Evolutionary conservation across 2,797 vertebrate genomes (phyloP).

Genomic region (Darevskia nairensis): DNA sequence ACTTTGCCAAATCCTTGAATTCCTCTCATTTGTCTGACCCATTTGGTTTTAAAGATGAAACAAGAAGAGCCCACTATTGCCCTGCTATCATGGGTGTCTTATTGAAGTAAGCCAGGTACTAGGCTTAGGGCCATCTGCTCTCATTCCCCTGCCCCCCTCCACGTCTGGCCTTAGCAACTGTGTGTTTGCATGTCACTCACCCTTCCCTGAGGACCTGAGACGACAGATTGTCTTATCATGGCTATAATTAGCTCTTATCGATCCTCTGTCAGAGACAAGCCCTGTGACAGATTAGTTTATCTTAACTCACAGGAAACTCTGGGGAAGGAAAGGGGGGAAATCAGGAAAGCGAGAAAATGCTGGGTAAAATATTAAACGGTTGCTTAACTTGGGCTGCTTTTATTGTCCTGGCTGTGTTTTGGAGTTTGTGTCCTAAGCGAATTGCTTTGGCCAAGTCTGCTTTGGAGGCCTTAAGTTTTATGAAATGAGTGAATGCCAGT

Average conservation of each 20-base stretch:
- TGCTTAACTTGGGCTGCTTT: background rate
- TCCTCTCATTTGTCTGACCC: conserved; percentile 4
- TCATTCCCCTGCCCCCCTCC: background rate
- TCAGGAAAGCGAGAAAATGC: background rate
- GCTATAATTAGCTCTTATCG: conserved; percentile 33
- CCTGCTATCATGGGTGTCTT: background rate
- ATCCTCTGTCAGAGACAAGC: conserved; percentile 7
- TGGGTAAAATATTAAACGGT: conserved; percentile 9
- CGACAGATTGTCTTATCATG: background rate
- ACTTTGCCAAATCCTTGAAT: background rate
- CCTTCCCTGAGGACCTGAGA: background rate
- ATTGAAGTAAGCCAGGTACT: background rate
- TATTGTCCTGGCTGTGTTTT: background rate
- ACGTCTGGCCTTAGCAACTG: background rate
- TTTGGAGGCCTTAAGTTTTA: background rate
- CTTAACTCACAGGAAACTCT: conserved; percentile 9
- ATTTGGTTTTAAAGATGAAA: background rate
- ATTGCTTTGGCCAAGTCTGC: background rate
- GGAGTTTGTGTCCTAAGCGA: background rate
- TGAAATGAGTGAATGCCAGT: background rate
- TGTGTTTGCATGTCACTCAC: background rate
- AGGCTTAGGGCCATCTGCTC: background rate
- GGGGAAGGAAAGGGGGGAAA: background rate
- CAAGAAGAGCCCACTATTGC: background rate
- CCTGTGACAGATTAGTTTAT: conserved; percentile 18